These are phyloP conservation scores for Calephelis virginiensis DNA, from an alignment of 1,140 invertebrate genomes.

Conservation along the genomic window DNA sequence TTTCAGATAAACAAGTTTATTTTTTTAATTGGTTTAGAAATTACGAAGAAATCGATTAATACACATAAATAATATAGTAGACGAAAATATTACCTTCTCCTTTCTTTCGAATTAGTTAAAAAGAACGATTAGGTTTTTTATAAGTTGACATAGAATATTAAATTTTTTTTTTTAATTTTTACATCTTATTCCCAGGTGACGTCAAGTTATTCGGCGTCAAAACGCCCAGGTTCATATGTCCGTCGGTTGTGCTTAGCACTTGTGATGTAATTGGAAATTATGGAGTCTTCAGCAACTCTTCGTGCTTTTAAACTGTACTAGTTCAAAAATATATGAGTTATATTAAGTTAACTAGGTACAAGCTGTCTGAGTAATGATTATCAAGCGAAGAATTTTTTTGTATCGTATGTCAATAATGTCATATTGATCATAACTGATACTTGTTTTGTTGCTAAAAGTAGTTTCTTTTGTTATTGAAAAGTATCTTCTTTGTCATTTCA, in stretches of 20 bases:
- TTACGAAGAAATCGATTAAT: too few species aligned
- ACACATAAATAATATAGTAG: too few species aligned
- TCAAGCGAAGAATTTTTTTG: not conserved
- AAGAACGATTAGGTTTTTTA: too few species aligned
- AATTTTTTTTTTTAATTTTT: not conserved
- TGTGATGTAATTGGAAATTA: not conserved
- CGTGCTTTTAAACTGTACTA: not conserved
- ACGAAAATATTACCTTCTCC: too few species aligned
- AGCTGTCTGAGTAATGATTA: not conserved
- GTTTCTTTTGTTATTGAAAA: not conserved
- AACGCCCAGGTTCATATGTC: conserved; percentile 63
- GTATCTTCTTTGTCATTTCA: not conserved
- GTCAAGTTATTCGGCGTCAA: conserved; percentile 60
- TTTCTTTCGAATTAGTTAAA: too few species aligned
- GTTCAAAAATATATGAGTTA: not conserved
- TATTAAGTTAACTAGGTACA: not conserved
- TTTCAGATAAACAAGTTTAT: too few species aligned
- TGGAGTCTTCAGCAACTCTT: not conserved
- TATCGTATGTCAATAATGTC: not conserved
- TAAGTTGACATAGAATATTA: too few species aligned
- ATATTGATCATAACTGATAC: conserved; percentile 2
- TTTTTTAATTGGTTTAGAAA: too few species aligned
- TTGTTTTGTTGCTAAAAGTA: not conserved
- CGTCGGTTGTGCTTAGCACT: conserved; percentile 63
- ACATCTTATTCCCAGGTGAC: conserved; percentile 54